A percentile compares a stretch with the other conserved stretches of the same genome.
Evolutionary conservation across 2,113 vertebrate genomes (phyloP).

Genomic region (Halichoeres trimaculatus): DNA sequence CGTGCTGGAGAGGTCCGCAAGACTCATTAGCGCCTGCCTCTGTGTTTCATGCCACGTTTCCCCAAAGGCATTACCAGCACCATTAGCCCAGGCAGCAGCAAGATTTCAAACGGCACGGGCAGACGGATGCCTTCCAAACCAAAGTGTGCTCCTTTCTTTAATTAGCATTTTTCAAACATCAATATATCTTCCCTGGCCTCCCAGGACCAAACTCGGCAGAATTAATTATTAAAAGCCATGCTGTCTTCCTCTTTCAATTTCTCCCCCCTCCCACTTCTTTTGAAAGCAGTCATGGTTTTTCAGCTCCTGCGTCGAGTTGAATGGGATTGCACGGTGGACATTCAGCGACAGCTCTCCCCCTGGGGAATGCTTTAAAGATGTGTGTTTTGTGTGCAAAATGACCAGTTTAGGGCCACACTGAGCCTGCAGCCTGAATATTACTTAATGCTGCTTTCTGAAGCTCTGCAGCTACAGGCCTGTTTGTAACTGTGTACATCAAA

Average conservation of each 20-base stretch:
- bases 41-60: conserved; percentile 72
- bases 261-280: conserved; percentile 46
- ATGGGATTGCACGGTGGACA: conserved; percentile 42
- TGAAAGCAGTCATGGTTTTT: conserved; percentile 53
- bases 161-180: conserved; percentile 82
- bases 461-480: conserved; percentile 35
- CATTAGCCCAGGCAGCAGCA: conserved; percentile 70
- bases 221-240: conserved; percentile 79
- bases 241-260: conserved; percentile 70
- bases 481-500: conserved; percentile 55
- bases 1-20: conserved; percentile 66
- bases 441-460: conserved; percentile 25
- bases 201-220: conserved; percentile 69
- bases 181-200: conserved; percentile 76
- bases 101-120: conserved; percentile 76
- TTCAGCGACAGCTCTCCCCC: conserved; percentile 32
- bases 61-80: conserved; percentile 76
- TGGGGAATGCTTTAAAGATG: conserved; percentile 54
- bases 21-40: conserved; percentile 77
- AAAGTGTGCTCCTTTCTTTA: conserved; percentile 76
- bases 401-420: conserved; percentile 60
- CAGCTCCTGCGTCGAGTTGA: conserved; percentile 44
- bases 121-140: conserved; percentile 77
- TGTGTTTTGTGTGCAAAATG: conserved; percentile 57
- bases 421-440: conserved; percentile 25